Conservation (phyloP, 2,888 invertebrate genomes). For the Ormyrus nitidulus region DNA sequence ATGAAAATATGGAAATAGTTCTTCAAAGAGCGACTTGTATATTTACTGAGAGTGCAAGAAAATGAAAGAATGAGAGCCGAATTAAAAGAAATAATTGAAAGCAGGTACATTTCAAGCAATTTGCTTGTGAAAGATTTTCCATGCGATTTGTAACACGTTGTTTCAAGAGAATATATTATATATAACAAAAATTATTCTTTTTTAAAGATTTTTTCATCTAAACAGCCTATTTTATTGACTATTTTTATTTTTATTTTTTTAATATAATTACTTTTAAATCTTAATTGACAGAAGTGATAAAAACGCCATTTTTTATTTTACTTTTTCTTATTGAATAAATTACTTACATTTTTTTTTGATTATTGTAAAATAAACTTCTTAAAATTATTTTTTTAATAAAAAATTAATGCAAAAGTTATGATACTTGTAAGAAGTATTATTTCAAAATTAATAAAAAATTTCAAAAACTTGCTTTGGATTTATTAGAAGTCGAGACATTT, state of each 20-base stretch:
- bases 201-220: too few species aligned
- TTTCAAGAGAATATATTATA: conserved; percentile 54
- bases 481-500: conserved; percentile 1
- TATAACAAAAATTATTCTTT: conserved; percentile 33
- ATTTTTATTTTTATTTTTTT: not conserved
- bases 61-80: not conserved
- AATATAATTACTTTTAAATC: too few species aligned
- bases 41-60: not conserved
- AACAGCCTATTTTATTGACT: too few species aligned
- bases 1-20: not conserved
- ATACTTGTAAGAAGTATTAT: not conserved
- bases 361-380: too few species aligned
- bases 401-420: too few species aligned
- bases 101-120: conserved; percentile 22
- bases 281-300: too few species aligned
- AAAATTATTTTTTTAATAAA: too few species aligned
- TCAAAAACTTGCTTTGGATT: conserved; percentile 29
- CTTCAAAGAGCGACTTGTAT: conserved; percentile 1
- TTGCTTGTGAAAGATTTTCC: conserved; percentile 51
- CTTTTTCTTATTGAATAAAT: too few species aligned
- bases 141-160: conserved; percentile 53
- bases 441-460: conserved; percentile 10
- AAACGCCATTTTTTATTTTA: too few species aligned
- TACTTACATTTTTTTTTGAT: too few species aligned
- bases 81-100: not conserved